Base-by-base conservation (phyloP, 2,113 vertebrate genomes). In the Gopherus evgoodei region DNA sequence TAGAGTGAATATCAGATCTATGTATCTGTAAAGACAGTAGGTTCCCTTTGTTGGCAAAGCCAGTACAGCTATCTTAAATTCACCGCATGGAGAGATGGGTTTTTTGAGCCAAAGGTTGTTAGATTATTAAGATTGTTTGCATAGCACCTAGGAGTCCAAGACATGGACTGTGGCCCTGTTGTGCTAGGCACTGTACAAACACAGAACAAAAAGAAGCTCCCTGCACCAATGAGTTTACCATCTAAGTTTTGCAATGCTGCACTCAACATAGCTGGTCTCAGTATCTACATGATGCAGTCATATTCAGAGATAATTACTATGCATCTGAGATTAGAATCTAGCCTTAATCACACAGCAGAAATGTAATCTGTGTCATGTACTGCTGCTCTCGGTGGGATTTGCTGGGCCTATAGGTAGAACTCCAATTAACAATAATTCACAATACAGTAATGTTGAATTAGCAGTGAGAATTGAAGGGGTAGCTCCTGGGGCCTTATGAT, bases 11-110 rank as follows among this genome's bases (percentile, higher is more conserved):
- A 27, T 93, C 44, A 82, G 24, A 82, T 83, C 31, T 38, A 47
- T 86, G 42, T 84, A 31, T 87, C 53, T 1, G 62, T 57, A 57
- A 5, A 50, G 75, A 11, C 35, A 93, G 13, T 17, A 65, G 62
- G 25, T 91, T 91, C 38, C 16, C 47, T 93, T 79, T 87, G 49
- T 21, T 82, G 38, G 47, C 27, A 82, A 65, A 42, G 11, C 17
- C 22, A 38, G 31, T 31, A 62, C 12, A 53, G 22, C 22, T 38
- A 49, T 72, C 24, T 54, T 42, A 75, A 29, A 14, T 75, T 75
- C 42, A 49, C n/a, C 17, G 44, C 76, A 16, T 38, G 38, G 50
- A 31, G 50, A n/a, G 35, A 31, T 19, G 35, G 19, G 13, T 6
- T 62, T 62, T 62, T 31, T 29, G 29, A 69, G 57, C 44, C n/a